Evolutionary conservation across 2,797 vertebrate species (phyloP).

Genomic region (Apodemus agrarius): DNA sequence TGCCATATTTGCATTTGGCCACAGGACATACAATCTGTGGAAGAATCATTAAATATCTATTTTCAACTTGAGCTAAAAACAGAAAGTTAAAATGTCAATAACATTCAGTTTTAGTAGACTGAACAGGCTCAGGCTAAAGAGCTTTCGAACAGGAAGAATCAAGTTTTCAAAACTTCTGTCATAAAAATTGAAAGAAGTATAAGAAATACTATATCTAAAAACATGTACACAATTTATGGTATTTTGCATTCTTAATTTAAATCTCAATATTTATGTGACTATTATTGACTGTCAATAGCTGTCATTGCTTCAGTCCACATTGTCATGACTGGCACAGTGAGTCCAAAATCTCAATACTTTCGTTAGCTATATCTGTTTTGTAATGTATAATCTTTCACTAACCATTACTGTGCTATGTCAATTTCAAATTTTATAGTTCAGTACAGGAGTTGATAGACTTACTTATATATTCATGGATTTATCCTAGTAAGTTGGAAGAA

Average conservation of each 20-base stretch:
- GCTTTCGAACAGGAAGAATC: not conserved
- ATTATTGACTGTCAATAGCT: not conserved
- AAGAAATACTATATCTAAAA: not conserved
- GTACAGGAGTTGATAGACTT: not conserved
- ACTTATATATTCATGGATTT: not conserved
- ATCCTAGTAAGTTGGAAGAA: not conserved
- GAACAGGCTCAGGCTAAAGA: not conserved
- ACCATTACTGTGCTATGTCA: not conserved
- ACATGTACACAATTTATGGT: not conserved
- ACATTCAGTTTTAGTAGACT: not conserved
- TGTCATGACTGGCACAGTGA: not conserved
- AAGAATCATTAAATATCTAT: conserved; percentile 43
- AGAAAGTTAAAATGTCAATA: not conserved
- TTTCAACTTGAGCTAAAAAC: conserved; percentile 46
- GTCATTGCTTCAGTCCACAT: not conserved
- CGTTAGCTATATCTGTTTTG: not conserved
- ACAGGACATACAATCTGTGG: not conserved
- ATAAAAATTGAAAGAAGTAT: not conserved
- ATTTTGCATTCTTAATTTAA: not conserved
- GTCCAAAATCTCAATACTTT: not conserved
- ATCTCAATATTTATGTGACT: not conserved
- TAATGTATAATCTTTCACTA: not conserved
- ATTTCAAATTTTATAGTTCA: conserved; percentile 19
- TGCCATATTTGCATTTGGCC: conserved; percentile 12
- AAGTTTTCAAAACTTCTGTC: conserved; percentile 26